Evolutionary conservation across 2,113 vertebrate genomes (phyloP).

Genomic region (Vidua chalybeata): DNA sequence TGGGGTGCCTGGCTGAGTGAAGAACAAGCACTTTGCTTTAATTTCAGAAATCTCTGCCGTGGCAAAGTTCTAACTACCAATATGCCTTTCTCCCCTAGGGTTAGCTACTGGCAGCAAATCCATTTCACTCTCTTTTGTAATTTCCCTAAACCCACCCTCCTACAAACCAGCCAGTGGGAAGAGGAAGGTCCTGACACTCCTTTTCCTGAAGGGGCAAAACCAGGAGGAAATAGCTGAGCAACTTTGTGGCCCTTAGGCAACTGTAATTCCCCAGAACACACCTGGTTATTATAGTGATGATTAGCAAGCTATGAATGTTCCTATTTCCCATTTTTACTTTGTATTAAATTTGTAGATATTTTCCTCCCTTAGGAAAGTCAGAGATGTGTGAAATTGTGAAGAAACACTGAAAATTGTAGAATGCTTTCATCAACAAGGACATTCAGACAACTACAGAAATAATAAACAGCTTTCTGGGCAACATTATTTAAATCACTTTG

Average conservation of each 20-base stretch:
- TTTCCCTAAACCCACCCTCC: not conserved
- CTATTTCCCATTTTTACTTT: not conserved
- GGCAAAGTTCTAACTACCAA: not conserved
- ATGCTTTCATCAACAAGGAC: not conserved
- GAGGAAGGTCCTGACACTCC: not conserved
- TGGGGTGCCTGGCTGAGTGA: not conserved
- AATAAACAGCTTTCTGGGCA: not conserved
- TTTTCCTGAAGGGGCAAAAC: constrained; percentile 8
- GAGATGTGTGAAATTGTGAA: not conserved
- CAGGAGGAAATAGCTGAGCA: constrained; percentile 8
- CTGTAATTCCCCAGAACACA: not conserved
- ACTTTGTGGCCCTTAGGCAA: not conserved
- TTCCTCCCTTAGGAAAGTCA: not conserved
- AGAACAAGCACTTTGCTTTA: not conserved
- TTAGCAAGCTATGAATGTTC: not conserved
- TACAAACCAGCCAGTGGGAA: not conserved
- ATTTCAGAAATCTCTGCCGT: not conserved
- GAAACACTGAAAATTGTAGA: not conserved
- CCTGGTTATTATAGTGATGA: not conserved
- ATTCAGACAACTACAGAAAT: not conserved
- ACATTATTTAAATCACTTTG: not conserved
- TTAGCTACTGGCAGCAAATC: not conserved
- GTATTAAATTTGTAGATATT: not conserved
- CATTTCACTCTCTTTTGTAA: not conserved
- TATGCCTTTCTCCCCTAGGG: not conserved